These are phyloP conservation scores for Zingel zingel DNA, from an alignment of 2,113 vertebrate genomes.

Conservation along the genomic window DNA sequence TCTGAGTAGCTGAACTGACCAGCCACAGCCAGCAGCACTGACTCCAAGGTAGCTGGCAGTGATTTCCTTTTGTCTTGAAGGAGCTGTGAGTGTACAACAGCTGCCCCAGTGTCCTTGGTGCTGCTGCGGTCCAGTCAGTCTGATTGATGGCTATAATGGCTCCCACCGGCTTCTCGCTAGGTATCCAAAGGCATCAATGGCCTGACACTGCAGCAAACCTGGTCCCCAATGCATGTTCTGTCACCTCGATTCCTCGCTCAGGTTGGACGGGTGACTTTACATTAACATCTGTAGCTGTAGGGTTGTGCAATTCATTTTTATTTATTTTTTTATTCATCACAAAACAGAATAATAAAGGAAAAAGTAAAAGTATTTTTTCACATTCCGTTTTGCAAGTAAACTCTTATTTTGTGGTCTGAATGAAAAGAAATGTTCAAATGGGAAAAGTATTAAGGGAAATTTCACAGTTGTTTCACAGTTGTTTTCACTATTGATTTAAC, in stretches of 20 bases:
- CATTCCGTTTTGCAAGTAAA: no score
- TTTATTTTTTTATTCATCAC: no score
- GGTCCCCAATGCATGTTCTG: background rate
- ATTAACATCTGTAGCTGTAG: background rate
- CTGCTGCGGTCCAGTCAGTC: slow-evolving; percentile 11
- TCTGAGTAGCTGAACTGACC: background rate
- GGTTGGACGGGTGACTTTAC: background rate
- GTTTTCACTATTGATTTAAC: no score
- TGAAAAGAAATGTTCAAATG: no score
- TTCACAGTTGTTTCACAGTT: no score
- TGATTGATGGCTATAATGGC: slow-evolving; percentile 65
- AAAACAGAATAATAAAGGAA: no score
- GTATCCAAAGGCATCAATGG: slow-evolving; percentile 29
- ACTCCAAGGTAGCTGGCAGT: background rate
- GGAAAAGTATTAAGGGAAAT: no score
- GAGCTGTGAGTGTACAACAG: slow-evolving; percentile 35
- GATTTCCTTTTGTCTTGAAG: slow-evolving; percentile 24
- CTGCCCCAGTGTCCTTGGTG: slow-evolving; percentile 49
- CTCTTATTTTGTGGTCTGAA: no score
- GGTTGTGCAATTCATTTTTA: no score
- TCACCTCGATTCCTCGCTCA: slow-evolving; percentile 6
- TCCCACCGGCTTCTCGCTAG: slow-evolving; percentile 44
- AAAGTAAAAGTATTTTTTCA: no score
- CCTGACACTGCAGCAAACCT: slow-evolving; percentile 37
- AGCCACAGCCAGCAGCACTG: background rate